Evolutionary conservation across 2,113 vertebrate genomes (phyloP).

Genomic region (Vimba vimba): DNA sequence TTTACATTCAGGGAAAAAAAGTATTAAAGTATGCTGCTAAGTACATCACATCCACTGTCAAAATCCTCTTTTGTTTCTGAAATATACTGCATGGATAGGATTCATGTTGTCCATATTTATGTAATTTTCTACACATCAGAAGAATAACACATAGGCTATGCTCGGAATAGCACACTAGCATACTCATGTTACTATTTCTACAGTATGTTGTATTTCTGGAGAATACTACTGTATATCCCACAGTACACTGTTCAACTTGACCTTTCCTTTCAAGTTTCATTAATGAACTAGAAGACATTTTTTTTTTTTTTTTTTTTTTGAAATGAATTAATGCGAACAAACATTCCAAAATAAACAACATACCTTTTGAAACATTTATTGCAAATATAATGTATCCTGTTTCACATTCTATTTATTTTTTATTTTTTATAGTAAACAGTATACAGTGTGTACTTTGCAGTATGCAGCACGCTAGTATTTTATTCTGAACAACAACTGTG

Average conservation of each 20-base stretch:
- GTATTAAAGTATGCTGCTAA: conserved; percentile 35
- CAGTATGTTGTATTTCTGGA: background rate
- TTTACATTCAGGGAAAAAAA: conserved; percentile 46
- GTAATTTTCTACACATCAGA: background rate
- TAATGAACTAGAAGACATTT: background rate
- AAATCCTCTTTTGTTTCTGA: conserved; percentile 35
- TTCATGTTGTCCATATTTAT: background rate
- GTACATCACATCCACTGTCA: conserved; percentile 41
- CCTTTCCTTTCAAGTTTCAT: background rate
- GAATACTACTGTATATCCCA: background rate
- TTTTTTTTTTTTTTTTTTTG: background rate
- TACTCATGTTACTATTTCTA: background rate
- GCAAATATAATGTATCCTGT: conserved; percentile 2
- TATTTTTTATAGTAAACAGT: background rate
- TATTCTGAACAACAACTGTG: background rate
- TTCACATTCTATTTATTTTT: background rate
- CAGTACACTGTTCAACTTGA: background rate
- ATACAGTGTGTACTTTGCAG: background rate
- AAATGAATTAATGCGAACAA: background rate
- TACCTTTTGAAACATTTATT: background rate
- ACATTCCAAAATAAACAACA: background rate
- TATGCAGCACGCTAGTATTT: background rate
- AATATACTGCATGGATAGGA: conserved; percentile 44
- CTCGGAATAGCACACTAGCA: background rate
- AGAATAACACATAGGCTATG: background rate